Evolutionary conservation across 2,888 invertebrate genomes (phyloP), one percentile per base, ranked within the genome.

Genomic region (Gnatocerus cornutus): DNA sequence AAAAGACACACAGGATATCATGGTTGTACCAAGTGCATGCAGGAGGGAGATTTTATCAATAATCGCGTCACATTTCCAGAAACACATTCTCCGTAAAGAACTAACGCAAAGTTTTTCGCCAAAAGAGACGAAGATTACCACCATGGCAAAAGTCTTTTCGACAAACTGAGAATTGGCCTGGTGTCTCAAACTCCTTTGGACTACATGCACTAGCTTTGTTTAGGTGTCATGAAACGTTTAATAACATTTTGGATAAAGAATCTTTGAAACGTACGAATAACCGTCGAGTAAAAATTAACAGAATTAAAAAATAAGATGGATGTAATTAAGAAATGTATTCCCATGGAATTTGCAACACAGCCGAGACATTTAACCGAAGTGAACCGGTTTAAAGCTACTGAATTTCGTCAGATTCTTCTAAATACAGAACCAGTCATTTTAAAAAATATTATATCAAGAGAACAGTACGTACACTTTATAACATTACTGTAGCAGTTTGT

Each of bases 401-500:
- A 39, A 39, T 39, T 39, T 39, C 39, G 39, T 9, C 8, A 7
- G n/a, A 6, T 39, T 6, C n/a, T 39, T 6, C n/a, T 39, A n/a
- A 8, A 39, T 39, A n/a, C 10, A 9, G 39, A n/a, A 9, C 39
- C 39, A 39, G n/a, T 39, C n/a, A 39, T 39, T 8, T 39, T 39
- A 9, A 39, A 39, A 39, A n/a, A 39, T 48, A 1, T 16, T 48
- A 6, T n/a, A 9, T 48, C 48, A 41, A 55, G 16, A 29, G 69
- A 43, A 43, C 73, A 13, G 29, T 43, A 41, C 65, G 59, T 43
- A 33, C 69, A 39, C 52, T 65, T 21, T 65, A 70, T 43, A 3
- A n/a, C 9, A 4, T 6, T 70, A n/a, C 66, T 46, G n/a, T 50
- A 50, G 63, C 46, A 41, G 29, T 63, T 33, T 9, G 16, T 37